phyloP scores from a whole-genome alignment of 2,888 invertebrate species.

The Amblyjoppa proteus region DNA sequence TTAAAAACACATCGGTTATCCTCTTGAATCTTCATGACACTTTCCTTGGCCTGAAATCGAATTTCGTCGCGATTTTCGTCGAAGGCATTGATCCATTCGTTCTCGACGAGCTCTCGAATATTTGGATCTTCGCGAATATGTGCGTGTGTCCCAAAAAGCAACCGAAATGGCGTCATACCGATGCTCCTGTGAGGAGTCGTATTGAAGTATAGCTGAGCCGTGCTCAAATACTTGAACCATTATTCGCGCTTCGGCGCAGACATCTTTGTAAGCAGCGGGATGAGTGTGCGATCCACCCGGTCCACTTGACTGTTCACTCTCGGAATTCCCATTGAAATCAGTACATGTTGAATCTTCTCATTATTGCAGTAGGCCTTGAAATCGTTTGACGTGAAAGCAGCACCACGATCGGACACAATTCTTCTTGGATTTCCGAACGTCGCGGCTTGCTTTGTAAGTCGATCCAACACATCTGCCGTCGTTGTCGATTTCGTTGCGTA shows the following conservation, averaged over 20 bases:
- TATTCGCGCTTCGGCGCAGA: constrained; percentile 75
- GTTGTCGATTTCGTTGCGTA: not conserved
- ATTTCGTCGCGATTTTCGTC: constrained; percentile 62
- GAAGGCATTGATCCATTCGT: constrained; percentile 64
- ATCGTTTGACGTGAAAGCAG: constrained; percentile 52
- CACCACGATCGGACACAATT: constrained; percentile 50
- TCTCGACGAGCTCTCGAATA: constrained; percentile 68
- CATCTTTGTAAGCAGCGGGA: constrained; percentile 79
- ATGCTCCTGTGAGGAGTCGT: constrained; percentile 74
- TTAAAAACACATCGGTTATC: constrained; percentile 59
- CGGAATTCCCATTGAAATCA: constrained; percentile 73
- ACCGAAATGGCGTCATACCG: constrained; percentile 61
- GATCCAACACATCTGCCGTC: constrained; percentile 45
- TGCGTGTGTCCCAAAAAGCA: constrained; percentile 60
- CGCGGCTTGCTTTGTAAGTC: constrained; percentile 43
- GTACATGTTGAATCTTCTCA: constrained; percentile 38
- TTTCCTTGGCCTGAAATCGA: constrained; percentile 57
- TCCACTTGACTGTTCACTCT: constrained; percentile 81
- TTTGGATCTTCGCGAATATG: constrained; percentile 57
- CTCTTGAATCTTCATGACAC: constrained; percentile 64
- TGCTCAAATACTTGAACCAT: constrained; percentile 76
- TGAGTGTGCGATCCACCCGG: constrained; percentile 76
- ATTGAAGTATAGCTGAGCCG: constrained; percentile 75
- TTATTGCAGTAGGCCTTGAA: constrained; percentile 50
- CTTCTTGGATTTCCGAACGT: constrained; percentile 55